Evolutionary conservation across 2,113 vertebrate species (phyloP), one percentile per base, ranked within the genome.

Genomic region (Melanotaenia duboulayi): DNA sequence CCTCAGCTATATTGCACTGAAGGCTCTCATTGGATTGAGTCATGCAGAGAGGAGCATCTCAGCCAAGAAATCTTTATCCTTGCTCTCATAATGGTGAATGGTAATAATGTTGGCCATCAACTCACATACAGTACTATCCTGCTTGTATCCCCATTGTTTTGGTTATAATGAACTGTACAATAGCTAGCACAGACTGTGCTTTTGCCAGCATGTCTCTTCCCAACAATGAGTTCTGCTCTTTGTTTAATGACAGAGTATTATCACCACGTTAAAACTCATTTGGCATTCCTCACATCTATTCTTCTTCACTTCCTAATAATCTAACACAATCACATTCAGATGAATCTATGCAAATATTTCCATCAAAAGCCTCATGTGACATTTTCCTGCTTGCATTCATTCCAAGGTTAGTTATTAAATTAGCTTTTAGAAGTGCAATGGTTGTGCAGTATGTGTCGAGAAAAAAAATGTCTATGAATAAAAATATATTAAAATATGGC

Each of bases 321-420:
- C n/a, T 58, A 65, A 67, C 37, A 17, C 16, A 23, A 78, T 80
- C 61, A 59, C 64, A 83, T 74, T 72, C 32, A 76, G 37, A 76
- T 76, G 52, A 66, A 54, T n/a, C 23, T 52, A 74, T 78, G 73
- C 68, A 83, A 85, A 88, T 80, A 67, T 76, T 71, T 67, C 59
- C 66, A 80, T 65, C 23, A n/a, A 16, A 32, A 37, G 58, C 25
- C 63, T 68, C 61, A 19, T 57, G 23, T 74, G 71, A 78, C 58
- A 60, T 61, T 71, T 79, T 65, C 40, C 25, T 60, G 14, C 67
- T 49, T 58, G 59, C 13, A 63, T 57, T 71, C 3, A 66, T 72
- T 75, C 13, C 10, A 69, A 56, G 57, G 57, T 76, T 59, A 22
- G 64, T 5, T 13, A 49, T 79, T 24, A 71, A 78, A 83, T 80